A percentile compares a stretch with the other conserved stretches of the same genome.
Conservation (phyloP, 2,888 invertebrate species). For the Nephrotoma flavescens region DNA sequence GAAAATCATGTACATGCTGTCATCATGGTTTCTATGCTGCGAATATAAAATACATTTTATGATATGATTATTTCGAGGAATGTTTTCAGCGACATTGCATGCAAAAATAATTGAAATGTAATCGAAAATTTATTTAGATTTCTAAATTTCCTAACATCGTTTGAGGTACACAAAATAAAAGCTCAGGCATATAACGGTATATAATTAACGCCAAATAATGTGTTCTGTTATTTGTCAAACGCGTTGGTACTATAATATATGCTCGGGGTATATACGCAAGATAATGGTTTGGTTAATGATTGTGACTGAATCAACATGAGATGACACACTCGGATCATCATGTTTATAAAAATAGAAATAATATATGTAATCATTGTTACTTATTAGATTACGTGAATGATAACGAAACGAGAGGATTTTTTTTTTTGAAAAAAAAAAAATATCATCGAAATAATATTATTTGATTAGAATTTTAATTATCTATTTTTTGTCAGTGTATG, state of each 20-base stretch:
- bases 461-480: not conserved
- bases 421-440: not conserved
- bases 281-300: not conserved
- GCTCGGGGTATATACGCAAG: not conserved
- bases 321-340: not conserved
- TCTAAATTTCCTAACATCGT: not conserved
- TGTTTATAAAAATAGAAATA: not conserved
- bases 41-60: not conserved
- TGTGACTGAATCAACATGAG: not conserved
- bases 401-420: not conserved
- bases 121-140: not conserved
- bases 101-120: not conserved
- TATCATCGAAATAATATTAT: not conserved
- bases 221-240: not conserved
- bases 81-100: not conserved
- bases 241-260: not conserved
- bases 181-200: not conserved
- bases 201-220: not conserved
- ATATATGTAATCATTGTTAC: not conserved
- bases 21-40: not conserved
- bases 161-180: too few relatives aligned
- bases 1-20: not conserved
- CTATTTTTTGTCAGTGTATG: not conserved
- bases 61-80: not conserved
- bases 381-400: not conserved